Percentiles rank a stretch among this genome's conserved stretches.
Conservation (phyloP, 2,113 vertebrate genomes). For the Lamprologus tigripictilis region DNA sequence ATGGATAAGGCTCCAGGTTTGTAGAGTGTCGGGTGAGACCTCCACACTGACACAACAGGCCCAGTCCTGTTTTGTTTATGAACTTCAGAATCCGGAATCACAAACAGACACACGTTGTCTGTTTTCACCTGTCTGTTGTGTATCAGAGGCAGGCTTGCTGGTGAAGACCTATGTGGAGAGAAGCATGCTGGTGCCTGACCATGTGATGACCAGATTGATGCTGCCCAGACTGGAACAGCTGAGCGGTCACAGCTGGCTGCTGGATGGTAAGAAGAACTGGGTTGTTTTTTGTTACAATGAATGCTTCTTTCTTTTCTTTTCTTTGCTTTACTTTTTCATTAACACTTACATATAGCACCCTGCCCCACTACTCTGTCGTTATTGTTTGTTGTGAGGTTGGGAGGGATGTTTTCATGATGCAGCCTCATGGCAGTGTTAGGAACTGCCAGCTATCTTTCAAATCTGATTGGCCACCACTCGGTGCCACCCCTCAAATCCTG, state of each 20-base stretch:
- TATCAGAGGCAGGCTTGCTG: slow-evolving; percentile 78
- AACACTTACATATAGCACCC: not conserved
- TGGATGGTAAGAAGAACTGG: slow-evolving; percentile 79
- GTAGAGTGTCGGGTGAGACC: not conserved
- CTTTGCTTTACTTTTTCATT: not conserved
- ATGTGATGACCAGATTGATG: slow-evolving; percentile 85
- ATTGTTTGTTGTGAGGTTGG: not conserved
- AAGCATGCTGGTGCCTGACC: slow-evolving; percentile 86
- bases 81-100: not conserved
- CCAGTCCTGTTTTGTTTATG: not conserved
- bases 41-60: not conserved
- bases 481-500: slow-evolving; percentile 10
- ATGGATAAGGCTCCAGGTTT: not conserved
- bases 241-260: slow-evolving; percentile 79
- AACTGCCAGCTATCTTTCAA: not conserved
- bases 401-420: not conserved
- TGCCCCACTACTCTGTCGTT: not conserved
- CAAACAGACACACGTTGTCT: not conserved
- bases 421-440: not conserved
- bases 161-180: slow-evolving; percentile 82
- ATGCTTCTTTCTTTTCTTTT: not conserved
- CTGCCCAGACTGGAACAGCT: slow-evolving; percentile 80
- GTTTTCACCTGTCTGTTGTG: slow-evolving; percentile 7
- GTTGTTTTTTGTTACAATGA: not conserved
- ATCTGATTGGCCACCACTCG: slow-evolving; percentile 32